A percentile compares a stretch with the other conserved stretches of the same genome.
Conservation (phyloP, 2,113 vertebrate species). For the Galeopterus variegatus region DNA sequence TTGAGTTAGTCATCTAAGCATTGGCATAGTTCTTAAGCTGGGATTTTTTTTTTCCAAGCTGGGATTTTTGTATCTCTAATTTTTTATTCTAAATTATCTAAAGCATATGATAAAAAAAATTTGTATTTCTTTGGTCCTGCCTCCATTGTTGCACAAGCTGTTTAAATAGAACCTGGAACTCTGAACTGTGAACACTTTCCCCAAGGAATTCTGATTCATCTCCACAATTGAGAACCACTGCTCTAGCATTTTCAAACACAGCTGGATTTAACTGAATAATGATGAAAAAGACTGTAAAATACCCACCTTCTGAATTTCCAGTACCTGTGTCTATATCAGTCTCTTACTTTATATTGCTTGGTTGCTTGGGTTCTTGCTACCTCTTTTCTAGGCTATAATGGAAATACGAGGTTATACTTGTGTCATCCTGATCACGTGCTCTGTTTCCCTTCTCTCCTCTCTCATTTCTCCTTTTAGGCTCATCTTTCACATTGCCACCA, state of each 20-base stretch:
- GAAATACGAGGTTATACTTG: background rate
- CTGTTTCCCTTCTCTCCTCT: background rate
- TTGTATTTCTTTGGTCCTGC: background rate
- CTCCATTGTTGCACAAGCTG: background rate
- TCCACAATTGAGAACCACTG: accelerated
- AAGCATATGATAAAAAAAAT: background rate
- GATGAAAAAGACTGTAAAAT: background rate
- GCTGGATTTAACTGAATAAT: background rate
- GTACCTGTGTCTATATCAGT: background rate
- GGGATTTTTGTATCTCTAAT: background rate
- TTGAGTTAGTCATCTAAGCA: background rate
- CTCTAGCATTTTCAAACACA: background rate
- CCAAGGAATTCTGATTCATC: background rate
- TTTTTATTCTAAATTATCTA: background rate
- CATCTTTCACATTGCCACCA: background rate
- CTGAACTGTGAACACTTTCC: background rate
- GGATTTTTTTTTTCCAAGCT: background rate
- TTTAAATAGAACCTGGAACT: background rate
- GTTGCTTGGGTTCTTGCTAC: accelerated
- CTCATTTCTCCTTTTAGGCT: background rate
- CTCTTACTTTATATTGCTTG: background rate
- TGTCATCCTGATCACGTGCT: background rate
- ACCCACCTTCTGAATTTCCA: background rate
- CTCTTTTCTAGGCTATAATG: background rate
- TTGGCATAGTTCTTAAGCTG: background rate